Conservation (phyloP, 2,113 vertebrate genomes). For the Catagonus wagneri region DNA sequence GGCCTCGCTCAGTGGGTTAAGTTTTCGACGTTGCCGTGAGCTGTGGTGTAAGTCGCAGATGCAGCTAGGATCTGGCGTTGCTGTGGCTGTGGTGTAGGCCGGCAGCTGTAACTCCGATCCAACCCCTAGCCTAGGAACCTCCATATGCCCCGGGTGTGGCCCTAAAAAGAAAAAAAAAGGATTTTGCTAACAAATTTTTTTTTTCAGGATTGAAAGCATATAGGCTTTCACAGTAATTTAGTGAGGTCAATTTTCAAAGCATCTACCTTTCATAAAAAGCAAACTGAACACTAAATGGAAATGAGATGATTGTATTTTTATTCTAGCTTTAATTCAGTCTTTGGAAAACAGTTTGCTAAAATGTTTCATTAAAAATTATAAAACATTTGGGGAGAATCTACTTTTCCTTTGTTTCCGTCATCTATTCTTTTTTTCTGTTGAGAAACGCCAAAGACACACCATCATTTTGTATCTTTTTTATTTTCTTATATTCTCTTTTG, state of each 20-base stretch:
- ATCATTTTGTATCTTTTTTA: not conserved
- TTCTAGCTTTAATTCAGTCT: slow-evolving; percentile 49
- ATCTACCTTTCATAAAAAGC: not conserved
- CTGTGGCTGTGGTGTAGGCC: no score
- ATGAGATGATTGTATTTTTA: slow-evolving; percentile 19
- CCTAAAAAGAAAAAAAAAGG: no score
- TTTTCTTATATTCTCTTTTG: not conserved
- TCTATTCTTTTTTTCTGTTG: not conserved
- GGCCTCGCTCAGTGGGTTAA: no score
- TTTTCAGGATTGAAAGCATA: not conserved
- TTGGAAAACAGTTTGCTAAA: slow-evolving; percentile 27
- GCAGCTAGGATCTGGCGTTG: no score
- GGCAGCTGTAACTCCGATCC: no score
- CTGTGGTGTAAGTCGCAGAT: no score
- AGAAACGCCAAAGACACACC: not conserved
- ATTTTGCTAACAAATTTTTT: not conserved
- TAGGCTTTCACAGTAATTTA: not conserved
- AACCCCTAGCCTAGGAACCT: no score
- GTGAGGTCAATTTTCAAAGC: slow-evolving; percentile 15
- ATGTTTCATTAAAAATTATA: slow-evolving; percentile 18
- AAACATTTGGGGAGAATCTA: not conserved
- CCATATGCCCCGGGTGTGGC: no score
- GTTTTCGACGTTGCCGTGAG: no score
- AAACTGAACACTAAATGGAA: slow-evolving; percentile 51
- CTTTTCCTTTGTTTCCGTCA: slow-evolving; percentile 1